Percentiles rank a stretch among this genome's conserved stretches.
Conservation (phyloP, 2,797 vertebrate species). For the Helicolenus hilgendorfi region DNA sequence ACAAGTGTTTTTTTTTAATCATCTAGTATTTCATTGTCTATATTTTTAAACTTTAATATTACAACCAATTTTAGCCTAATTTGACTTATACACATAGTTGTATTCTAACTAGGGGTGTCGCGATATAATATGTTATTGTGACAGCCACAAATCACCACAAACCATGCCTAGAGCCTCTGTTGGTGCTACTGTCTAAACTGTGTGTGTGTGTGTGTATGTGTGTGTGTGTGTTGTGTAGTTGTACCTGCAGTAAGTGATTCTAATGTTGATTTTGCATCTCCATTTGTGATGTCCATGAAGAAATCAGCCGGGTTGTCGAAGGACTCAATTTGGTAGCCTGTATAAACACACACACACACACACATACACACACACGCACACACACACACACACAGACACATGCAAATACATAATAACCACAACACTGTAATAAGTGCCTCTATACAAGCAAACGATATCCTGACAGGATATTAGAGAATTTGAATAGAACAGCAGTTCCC, state of each 20-base stretch:
- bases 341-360: conserved; percentile 43
- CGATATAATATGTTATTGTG: background rate
- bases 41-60: background rate
- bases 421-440: background rate
- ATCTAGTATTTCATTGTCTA: background rate
- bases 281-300: conserved; percentile 90
- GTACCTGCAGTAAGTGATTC: conserved; percentile 54
- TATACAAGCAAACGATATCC: background rate
- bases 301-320: conserved; percentile 91
- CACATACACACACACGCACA: no score
- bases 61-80: background rate
- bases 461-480: background rate
- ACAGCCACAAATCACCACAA: background rate
- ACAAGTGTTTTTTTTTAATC: background rate
- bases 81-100: background rate
- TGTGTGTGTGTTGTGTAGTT: background rate
- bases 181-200: background rate
- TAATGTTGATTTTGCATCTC: conserved; percentile 65
- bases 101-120: background rate
- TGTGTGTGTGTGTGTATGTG: background rate
- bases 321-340: conserved; percentile 88
- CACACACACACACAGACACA: conserved; percentile 43
- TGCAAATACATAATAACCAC: background rate
- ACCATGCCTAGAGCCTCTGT: no score
- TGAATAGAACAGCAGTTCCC: background rate